These are phyloP conservation scores for Melanocharis versteri DNA, from an alignment of 2,113 vertebrate genomes.

Conservation along the genomic window DNA sequence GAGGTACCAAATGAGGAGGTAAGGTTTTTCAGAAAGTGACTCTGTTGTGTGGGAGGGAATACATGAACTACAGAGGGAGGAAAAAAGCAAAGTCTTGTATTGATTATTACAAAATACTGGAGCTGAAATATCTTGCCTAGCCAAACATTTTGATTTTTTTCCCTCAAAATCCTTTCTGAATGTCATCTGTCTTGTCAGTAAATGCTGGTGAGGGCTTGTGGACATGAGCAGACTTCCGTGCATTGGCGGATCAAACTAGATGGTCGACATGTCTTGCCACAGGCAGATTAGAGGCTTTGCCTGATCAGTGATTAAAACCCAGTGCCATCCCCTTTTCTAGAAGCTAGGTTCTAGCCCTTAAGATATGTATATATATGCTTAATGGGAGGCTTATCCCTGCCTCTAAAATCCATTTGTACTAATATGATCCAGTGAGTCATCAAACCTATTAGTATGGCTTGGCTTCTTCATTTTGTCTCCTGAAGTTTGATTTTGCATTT, in stretches of 20 bases:
- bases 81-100: neutral
- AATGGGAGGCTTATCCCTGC: neutral
- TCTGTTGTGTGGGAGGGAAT: neutral
- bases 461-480: neutral
- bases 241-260: neutral
- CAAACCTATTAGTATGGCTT: neutral
- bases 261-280: neutral
- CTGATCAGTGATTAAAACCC: neutral
- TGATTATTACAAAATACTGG: neutral
- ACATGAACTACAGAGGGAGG: neutral
- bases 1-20: neutral
- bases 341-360: neutral
- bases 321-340: neutral
- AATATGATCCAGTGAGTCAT: neutral
- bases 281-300: neutral
- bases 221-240: neutral
- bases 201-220: neutral
- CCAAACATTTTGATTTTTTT: neutral
- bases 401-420: conserved; percentile 1
- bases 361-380: neutral
- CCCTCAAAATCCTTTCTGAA: neutral
- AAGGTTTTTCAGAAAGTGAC: neutral
- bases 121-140: neutral
- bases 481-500: neutral
- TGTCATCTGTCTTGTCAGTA: neutral